Percentiles rank a stretch among this genome's conserved stretches.
Evolutionary conservation across 2,797 vertebrate species (phyloP).

Genomic region (Sebastiscus albofasciatus): DNA sequence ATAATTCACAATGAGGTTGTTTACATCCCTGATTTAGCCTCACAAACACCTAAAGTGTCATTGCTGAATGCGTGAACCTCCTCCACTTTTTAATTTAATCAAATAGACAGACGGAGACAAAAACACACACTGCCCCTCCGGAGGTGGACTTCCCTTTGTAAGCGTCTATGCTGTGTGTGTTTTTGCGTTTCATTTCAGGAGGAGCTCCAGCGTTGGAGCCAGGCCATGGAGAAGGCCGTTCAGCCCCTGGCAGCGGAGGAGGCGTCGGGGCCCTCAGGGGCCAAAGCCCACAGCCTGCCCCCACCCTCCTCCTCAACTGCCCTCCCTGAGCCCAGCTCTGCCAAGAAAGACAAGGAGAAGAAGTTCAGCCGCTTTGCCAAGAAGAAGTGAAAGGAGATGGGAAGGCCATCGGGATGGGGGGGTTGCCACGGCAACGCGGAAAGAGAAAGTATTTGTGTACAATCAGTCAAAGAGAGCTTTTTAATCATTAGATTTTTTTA

Average conservation of each 20-base stretch:
- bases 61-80: neutral
- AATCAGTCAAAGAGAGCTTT: conserved; percentile 68
- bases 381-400: conserved; percentile 88
- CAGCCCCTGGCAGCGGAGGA: conserved; percentile 77
- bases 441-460: conserved; percentile 67
- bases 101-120: conserved; percentile 7
- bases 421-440: conserved; percentile 55
- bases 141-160: conserved; percentile 30
- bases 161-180: conserved; percentile 18
- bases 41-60: neutral
- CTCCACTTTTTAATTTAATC: conserved; percentile 9
- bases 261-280: conserved; percentile 76
- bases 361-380: conserved; percentile 94
- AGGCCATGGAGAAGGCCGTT: conserved; percentile 86
- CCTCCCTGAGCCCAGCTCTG: conserved; percentile 77
- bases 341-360: conserved; percentile 95
- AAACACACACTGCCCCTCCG: conserved; percentile 3
- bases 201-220: conserved; percentile 92
- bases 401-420: conserved; percentile 6
- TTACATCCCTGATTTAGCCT: conserved; percentile 5
- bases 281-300: conserved; percentile 89
- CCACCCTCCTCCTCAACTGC: conserved; percentile 79
- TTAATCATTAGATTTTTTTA: conserved; percentile 69
- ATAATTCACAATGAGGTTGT: neutral
- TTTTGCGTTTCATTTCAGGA: conserved; percentile 81